These are phyloP conservation scores for Drosophila atripex DNA, from an alignment of 2,888 invertebrate species.

Conservation along the genomic window DNA sequence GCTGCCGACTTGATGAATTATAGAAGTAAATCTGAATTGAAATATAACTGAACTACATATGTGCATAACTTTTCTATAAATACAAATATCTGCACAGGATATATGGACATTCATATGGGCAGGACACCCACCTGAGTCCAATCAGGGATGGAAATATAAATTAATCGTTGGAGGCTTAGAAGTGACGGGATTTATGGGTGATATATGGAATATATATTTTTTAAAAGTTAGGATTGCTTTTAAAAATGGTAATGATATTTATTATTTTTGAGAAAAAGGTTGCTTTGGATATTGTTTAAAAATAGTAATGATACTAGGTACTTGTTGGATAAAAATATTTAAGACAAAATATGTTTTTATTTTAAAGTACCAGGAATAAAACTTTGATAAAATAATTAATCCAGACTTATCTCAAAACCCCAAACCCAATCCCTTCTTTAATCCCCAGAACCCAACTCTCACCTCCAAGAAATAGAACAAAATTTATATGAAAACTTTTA, in stretches of 20 bases:
- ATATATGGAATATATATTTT: not conserved
- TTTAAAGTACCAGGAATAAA: too few relatives aligned
- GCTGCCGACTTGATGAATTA: slow-evolving; percentile 70
- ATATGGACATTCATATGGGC: not conserved
- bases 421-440: too few relatives aligned
- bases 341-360: too few relatives aligned
- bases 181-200: not conserved
- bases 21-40: slow-evolving; percentile 73
- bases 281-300: too few relatives aligned
- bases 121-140: not conserved
- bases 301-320: not conserved
- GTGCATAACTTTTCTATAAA: slow-evolving; percentile 21
- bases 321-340: not conserved
- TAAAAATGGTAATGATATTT: too few relatives aligned
- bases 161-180: not conserved
- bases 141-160: slow-evolving; percentile 20
- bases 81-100: slow-evolving; percentile 2
- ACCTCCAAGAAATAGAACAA: not conserved
- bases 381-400: too few relatives aligned
- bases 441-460: not conserved
- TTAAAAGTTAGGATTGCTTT: not conserved
- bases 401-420: too few relatives aligned
- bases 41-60: slow-evolving; percentile 52
- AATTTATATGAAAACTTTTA: slow-evolving; percentile 57
- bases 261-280: too few relatives aligned